phyloP scores from a whole-genome alignment of 1,140 invertebrate genomes.

The Ganaspis sp. region DNA sequence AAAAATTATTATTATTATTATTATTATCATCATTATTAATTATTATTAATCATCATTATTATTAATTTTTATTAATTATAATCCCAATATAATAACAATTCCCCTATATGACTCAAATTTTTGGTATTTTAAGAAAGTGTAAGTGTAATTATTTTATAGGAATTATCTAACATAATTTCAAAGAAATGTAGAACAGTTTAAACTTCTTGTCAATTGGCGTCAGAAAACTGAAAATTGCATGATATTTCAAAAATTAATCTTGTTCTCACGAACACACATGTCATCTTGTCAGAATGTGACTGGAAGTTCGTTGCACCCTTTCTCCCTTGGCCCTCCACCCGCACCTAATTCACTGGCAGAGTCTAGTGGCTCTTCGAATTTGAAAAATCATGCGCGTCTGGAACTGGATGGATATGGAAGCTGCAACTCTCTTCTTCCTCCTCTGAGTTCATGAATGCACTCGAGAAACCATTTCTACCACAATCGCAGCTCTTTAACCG shows the following conservation, averaged over 20 bases:
- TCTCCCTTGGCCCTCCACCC: conserved; percentile 53
- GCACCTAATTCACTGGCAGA: conserved; percentile 47
- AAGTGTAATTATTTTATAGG: too few relatives aligned
- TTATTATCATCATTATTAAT: too few relatives aligned
- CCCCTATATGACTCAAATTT: too few relatives aligned
- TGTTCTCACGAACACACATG: background rate
- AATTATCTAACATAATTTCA: too few relatives aligned
- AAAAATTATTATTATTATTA: too few relatives aligned
- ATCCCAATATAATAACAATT: too few relatives aligned
- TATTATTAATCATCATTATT: too few relatives aligned
- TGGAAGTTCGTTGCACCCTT: conserved; percentile 59
- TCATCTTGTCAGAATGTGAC: background rate
- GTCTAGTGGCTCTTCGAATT: conserved; percentile 62
- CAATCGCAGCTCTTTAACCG: conserved; percentile 13
- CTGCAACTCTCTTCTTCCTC: conserved; percentile 5
- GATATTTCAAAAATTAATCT: background rate
- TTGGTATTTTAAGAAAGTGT: too few relatives aligned
- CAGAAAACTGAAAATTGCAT: too few relatives aligned
- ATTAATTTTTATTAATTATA: too few relatives aligned
- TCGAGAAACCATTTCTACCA: conserved; percentile 15
- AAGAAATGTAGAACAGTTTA: too few relatives aligned
- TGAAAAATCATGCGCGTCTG: conserved; percentile 52
- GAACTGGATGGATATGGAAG: conserved; percentile 43
- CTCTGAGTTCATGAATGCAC: conserved; percentile 20
- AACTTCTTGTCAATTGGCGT: too few relatives aligned